Conservation (phyloP, 2,888 invertebrate species). For the Mycalesis mineus region DNA sequence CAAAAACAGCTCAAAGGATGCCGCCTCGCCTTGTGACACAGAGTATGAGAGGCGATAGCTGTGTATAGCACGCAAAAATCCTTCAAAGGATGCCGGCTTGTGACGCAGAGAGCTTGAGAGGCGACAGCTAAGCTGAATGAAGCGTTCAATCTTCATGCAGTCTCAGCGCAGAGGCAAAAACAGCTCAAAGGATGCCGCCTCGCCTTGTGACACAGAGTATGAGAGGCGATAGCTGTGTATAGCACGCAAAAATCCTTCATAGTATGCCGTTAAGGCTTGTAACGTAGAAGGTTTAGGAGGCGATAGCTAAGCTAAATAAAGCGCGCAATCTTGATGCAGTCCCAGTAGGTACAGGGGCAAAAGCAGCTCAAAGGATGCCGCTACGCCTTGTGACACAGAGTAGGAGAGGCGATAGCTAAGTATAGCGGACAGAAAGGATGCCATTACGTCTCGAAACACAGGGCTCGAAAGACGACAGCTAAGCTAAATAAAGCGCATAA, state of each 20-base stretch:
- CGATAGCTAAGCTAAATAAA: constrained; percentile 19
- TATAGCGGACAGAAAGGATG: neutral
- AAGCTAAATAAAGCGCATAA: constrained; percentile 16
- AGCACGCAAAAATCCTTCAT: too few relatives aligned
- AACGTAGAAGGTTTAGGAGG: too few relatives aligned
- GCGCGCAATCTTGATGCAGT: constrained; percentile 18
- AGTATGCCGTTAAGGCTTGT: too few relatives aligned
- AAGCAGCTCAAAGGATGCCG: constrained; percentile 17
- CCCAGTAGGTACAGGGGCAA: constrained; percentile 1
- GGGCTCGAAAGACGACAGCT: neutral
- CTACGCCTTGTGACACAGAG: neutral
- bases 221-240: too few relatives aligned
- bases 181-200: too few relatives aligned
- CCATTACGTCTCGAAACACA: neutral
- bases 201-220: too few relatives aligned
- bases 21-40: constrained; percentile 2
- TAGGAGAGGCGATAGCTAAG: neutral
- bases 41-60: neutral
- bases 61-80: neutral
- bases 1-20: constrained; percentile 17
- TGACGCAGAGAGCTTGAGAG: neutral
- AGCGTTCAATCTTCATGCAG: too few relatives aligned
- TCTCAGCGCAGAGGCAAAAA: too few relatives aligned
- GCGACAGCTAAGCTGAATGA: neutral
- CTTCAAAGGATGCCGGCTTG: neutral